Conservation (phyloP, 2,888 invertebrate genomes). For the Acrocera orbiculus region DNA sequence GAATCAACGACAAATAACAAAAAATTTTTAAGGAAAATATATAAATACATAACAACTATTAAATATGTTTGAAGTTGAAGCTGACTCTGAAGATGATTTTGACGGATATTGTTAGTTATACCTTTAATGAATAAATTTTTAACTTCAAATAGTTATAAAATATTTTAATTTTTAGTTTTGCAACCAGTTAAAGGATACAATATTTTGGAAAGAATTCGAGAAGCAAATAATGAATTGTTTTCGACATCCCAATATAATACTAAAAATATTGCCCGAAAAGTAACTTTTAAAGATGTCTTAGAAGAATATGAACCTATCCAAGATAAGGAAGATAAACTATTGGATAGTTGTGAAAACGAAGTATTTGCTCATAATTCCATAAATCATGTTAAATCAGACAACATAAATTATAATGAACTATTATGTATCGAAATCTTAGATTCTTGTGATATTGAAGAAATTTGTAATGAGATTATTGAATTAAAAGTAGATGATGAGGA, state of each 20-base stretch:
- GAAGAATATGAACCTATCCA: slow-evolving; percentile 28
- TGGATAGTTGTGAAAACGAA: background rate
- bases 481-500: slow-evolving; percentile 15
- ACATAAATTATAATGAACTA: too few species aligned
- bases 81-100: slow-evolving; percentile 29
- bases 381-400: too few species aligned
- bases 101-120: slow-evolving; percentile 30
- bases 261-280: slow-evolving; percentile 10
- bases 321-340: background rate
- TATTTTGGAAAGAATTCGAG: slow-evolving; percentile 35
- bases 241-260: slow-evolving; percentile 12
- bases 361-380: background rate
- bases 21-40: too few species aligned
- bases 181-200: slow-evolving; percentile 36
- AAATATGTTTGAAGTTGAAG: slow-evolving; percentile 24
- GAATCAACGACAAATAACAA: too few species aligned
- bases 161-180: slow-evolving; percentile 22
- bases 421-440: too few species aligned
- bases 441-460: slow-evolving; percentile 20
- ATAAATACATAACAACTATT: background rate
- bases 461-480: slow-evolving; percentile 25
- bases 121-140: background rate
- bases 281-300: slow-evolving; percentile 28
- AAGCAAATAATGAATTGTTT: slow-evolving; percentile 35
- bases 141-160: background rate